phyloP scores from a whole-genome alignment of 2,797 vertebrate genomes.

The Hylomyscus alleni region DNA sequence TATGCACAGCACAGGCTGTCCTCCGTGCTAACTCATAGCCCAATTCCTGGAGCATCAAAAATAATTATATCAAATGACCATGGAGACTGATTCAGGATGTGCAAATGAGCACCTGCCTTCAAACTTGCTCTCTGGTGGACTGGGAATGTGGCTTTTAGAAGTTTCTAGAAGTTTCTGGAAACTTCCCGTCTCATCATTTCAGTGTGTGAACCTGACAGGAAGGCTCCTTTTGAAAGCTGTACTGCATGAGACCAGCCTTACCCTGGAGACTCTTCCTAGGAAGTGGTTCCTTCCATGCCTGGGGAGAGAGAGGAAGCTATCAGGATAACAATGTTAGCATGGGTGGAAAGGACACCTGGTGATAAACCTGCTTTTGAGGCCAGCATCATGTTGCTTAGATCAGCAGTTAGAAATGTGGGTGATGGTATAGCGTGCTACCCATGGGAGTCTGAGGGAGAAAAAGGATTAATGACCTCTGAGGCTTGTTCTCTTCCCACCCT shows the following conservation, averaged over 20 bases:
- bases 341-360: constrained; percentile 70
- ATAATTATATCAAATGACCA: constrained; percentile 50
- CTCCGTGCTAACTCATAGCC: neutral
- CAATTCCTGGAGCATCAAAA: constrained; percentile 39
- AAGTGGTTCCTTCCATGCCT: neutral
- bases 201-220: neutral
- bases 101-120: neutral
- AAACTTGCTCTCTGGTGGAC: neutral
- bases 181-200: neutral
- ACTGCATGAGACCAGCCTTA: neutral
- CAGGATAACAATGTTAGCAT: neutral
- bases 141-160: neutral
- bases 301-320: neutral
- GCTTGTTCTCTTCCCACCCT: constrained; percentile 78
- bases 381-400: constrained; percentile 79
- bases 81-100: neutral
- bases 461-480: constrained; percentile 87
- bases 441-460: constrained; percentile 78
- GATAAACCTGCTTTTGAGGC: constrained; percentile 64
- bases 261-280: neutral
- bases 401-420: constrained; percentile 82
- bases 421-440: constrained; percentile 81
- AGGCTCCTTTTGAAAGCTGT: neutral
- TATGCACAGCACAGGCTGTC: constrained; percentile 7
- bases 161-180: neutral